A percentile compares a stretch with the other conserved stretches of the same genome.
phyloP scores from a whole-genome alignment of 64 coral and sea anemone species.

The Stylophora pistillata region DNA sequence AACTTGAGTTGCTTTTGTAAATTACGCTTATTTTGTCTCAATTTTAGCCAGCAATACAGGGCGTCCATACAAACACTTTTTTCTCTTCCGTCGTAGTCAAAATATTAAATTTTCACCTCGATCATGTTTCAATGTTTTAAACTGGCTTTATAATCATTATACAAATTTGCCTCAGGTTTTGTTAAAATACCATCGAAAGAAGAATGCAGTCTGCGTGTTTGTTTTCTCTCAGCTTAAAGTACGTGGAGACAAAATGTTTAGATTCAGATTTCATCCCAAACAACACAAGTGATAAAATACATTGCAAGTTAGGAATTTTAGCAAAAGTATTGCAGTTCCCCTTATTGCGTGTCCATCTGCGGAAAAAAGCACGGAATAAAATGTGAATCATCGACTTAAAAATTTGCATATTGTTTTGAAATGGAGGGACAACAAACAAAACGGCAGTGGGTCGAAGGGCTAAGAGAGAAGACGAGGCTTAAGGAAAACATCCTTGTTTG shows the following conservation, averaged over 20 bases:
- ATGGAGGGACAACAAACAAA: not conserved
- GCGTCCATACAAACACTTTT: not conserved
- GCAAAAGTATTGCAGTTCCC: not conserved
- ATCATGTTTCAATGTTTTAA: not conserved
- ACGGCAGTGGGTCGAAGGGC: not conserved
- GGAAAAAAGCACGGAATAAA: not conserved
- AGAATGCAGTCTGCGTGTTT: not conserved
- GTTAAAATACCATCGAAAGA: not conserved
- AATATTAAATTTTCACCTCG: not conserved
- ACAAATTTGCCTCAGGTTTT: not conserved
- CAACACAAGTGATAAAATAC: not conserved
- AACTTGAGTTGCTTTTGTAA: not conserved
- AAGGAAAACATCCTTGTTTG: not conserved
- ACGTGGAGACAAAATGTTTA: not conserved
- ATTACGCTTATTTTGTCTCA: not conserved
- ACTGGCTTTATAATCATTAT: not conserved
- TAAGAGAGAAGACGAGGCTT: not conserved
- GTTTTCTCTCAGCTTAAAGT: not conserved
- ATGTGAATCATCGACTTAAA: not conserved
- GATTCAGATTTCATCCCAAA: not conserved
- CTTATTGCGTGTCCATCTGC: not conserved
- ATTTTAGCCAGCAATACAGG: not conserved
- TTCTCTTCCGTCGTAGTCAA: not conserved
- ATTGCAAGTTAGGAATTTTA: not conserved
- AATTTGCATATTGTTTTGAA: constrained; percentile 18